Evolutionary conservation across 2,113 vertebrate genomes (phyloP).

Genomic region (Casuarius casuarius): DNA sequence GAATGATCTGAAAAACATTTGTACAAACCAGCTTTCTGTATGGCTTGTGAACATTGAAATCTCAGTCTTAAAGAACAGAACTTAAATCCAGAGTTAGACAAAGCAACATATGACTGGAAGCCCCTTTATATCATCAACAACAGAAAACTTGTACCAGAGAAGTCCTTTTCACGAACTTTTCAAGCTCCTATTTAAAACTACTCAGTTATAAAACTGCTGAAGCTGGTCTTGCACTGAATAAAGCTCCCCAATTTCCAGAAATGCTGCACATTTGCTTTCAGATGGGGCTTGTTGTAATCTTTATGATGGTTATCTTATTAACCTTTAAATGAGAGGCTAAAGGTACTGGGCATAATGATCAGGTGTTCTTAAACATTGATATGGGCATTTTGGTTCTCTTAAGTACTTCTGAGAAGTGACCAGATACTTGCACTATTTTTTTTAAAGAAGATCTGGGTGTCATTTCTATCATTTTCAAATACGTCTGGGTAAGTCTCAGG

Average conservation of each 20-base stretch:
- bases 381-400: neutral
- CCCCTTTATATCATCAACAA: neutral
- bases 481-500: neutral
- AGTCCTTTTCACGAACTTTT: neutral
- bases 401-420: neutral
- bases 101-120: neutral
- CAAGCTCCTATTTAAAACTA: neutral
- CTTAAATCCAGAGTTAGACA: neutral
- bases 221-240: neutral
- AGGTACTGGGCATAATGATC: neutral
- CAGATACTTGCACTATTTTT: neutral
- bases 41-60: slow-evolving; percentile 5
- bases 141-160: neutral
- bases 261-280: neutral
- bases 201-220: neutral
- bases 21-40: slow-evolving; percentile 10
- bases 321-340: neutral
- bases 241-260: neutral
- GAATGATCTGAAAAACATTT: slow-evolving; percentile 57
- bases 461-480: neutral
- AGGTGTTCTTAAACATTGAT: neutral
- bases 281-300: neutral
- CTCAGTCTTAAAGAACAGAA: slow-evolving; percentile 9
- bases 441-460: neutral
- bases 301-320: neutral